These are phyloP conservation scores for Acanthaster planci DNA, from an alignment of 35 echinoderm and acorn worm species.

Conservation along the genomic window DNA sequence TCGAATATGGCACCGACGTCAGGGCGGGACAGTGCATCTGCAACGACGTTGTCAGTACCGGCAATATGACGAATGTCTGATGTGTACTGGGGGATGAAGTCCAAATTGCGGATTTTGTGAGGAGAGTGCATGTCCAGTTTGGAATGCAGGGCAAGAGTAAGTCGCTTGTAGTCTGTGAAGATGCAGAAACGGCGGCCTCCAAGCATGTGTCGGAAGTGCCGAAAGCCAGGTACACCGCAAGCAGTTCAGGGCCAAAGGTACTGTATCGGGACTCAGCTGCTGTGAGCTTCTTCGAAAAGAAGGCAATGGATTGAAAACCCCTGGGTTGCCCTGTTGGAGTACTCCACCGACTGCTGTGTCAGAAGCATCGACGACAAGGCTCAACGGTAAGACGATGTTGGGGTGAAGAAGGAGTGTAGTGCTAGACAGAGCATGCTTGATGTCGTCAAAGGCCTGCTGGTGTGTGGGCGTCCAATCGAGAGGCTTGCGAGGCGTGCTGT, in stretches of 20 bases:
- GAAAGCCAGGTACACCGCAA: slow-evolving; percentile 48
- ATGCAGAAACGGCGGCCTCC: slow-evolving; percentile 30
- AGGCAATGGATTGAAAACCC: slow-evolving; percentile 55
- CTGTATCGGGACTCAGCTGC: slow-evolving; percentile 42
- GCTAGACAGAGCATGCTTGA: too few species aligned
- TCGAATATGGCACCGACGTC: not conserved
- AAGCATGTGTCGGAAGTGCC: slow-evolving; percentile 42
- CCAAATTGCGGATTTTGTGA: slow-evolving; percentile 43
- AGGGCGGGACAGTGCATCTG: slow-evolving; percentile 18
- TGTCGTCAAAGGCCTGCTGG: too few species aligned
- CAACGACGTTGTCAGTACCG: slow-evolving; percentile 37
- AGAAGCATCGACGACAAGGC: too few species aligned
- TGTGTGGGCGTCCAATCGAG: slow-evolving; percentile 7
- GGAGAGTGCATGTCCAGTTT: slow-evolving; percentile 34
- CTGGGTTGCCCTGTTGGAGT: slow-evolving; percentile 6
- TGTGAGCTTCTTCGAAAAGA: slow-evolving; percentile 48
- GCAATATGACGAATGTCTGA: slow-evolving; percentile 31
- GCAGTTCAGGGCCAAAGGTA: slow-evolving; percentile 48
- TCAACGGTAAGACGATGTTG: not conserved
- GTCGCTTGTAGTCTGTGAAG: slow-evolving; percentile 47
- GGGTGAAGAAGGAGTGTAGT: slow-evolving; percentile 23
- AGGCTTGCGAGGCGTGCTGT: not conserved
- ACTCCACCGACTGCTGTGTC: too few species aligned
- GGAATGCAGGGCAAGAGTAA: slow-evolving; percentile 6
- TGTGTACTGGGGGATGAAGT: slow-evolving; percentile 43